A percentile compares a stretch with the other conserved stretches of the same genome.
Evolutionary conservation across 2,888 invertebrate species (phyloP).

Genomic region (Opisthograptis luteolata): DNA sequence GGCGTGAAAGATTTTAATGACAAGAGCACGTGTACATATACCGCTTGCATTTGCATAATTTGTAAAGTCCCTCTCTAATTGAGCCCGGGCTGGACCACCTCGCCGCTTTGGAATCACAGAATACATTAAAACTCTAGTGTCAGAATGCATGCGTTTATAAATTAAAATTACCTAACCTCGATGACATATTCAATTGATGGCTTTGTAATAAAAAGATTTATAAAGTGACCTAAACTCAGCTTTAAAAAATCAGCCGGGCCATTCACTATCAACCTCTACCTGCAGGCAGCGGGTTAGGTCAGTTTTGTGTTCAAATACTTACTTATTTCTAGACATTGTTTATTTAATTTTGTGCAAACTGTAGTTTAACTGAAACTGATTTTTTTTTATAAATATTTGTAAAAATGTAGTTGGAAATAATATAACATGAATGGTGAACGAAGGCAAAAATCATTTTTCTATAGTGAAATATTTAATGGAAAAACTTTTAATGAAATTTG

Average conservation of each 20-base stretch:
- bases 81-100: constrained; percentile 30
- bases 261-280: too few species aligned
- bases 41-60: constrained; percentile 60
- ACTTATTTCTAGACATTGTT: too few species aligned
- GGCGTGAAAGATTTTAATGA: constrained; percentile 62
- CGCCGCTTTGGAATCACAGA: constrained; percentile 31
- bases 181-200: constrained; percentile 3
- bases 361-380: too few species aligned
- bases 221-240: too few species aligned
- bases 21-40: constrained; percentile 44
- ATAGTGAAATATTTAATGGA: constrained; percentile 76
- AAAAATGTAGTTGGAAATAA: too few species aligned
- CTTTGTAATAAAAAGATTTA: too few species aligned
- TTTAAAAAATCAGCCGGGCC: too few species aligned
- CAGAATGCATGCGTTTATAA: constrained; percentile 8
- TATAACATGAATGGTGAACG: too few species aligned
- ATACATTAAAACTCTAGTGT: constrained; percentile 26
- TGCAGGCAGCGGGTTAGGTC: too few species aligned
- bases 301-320: too few species aligned
- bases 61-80: constrained; percentile 54
- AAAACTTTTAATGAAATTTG: constrained; percentile 81
- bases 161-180: constrained; percentile 12
- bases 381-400: too few species aligned
- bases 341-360: too few species aligned
- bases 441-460: constrained; percentile 68